Conservation (phyloP, 2,113 vertebrate species). For the Gadus chalcogrammus region DNA sequence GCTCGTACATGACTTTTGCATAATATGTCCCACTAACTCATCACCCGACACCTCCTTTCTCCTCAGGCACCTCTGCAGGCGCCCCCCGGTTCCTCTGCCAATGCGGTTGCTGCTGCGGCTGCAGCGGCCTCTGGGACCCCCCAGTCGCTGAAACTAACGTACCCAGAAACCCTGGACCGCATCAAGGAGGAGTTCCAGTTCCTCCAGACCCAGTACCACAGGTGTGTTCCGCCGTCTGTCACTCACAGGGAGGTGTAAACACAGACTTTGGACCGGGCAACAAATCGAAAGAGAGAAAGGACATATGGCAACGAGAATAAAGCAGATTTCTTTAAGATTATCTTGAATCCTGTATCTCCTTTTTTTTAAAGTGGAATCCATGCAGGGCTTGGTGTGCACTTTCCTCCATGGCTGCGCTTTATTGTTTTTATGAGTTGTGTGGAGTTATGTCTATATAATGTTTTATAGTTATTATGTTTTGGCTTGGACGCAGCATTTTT, state of each 20-base stretch:
- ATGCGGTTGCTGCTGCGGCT: slow-evolving; percentile 69
- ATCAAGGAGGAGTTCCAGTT: slow-evolving; percentile 95
- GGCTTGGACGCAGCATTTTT: slow-evolving; percentile 2
- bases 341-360: background rate
- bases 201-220: slow-evolving; percentile 91
- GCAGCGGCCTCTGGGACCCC: slow-evolving; percentile 75
- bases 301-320: too few relatives aligned
- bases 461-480: background rate
- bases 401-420: background rate
- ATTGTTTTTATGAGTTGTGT: background rate
- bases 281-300: too few relatives aligned
- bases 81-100: slow-evolving; percentile 76
- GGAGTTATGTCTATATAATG: background rate
- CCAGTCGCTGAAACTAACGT: slow-evolving; percentile 88
- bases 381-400: background rate
- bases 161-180: slow-evolving; percentile 88
- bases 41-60: slow-evolving; percentile 8
- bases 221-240: slow-evolving; percentile 56
- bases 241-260: background rate
- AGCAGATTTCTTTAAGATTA: too few relatives aligned
- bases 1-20: background rate
- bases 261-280: too few relatives aligned
- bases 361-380: background rate
- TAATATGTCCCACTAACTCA: background rate
- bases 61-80: slow-evolving; percentile 73